These are phyloP conservation scores for Hyposoter didymator DNA, from an alignment of 2,888 invertebrate species.

Conservation along the genomic window DNA sequence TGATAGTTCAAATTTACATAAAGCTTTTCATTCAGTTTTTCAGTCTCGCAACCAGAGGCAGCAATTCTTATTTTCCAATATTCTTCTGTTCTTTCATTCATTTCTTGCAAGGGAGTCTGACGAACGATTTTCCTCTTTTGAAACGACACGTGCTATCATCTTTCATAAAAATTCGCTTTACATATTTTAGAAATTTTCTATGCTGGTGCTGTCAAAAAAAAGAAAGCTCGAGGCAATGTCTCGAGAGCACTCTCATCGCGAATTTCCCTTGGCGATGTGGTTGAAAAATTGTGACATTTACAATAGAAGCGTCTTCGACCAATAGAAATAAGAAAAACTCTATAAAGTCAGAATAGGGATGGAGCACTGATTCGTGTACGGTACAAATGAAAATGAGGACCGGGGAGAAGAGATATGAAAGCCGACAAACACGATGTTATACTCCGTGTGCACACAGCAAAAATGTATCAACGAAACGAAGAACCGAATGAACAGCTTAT, in stretches of 20 bases:
- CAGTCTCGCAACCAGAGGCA: background rate
- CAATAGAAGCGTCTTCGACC: constrained; percentile 33
- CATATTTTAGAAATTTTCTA: background rate
- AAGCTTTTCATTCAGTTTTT: background rate
- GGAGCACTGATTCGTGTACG: background rate
- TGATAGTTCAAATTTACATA: background rate
- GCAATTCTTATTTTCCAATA: background rate
- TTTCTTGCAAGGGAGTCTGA: background rate
- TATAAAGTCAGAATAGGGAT: constrained; percentile 25
- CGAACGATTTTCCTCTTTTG: constrained; percentile 18
- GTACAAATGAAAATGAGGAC: constrained; percentile 51
- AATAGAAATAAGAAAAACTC: constrained; percentile 34
- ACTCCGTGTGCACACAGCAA: constrained; percentile 38
- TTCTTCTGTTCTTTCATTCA: background rate
- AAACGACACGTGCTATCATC: background rate
- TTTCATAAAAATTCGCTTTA: constrained; percentile 9
- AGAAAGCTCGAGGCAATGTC: constrained; percentile 37
- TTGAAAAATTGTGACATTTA: constrained; percentile 33
- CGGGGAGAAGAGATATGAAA: background rate
- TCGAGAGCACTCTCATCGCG: constrained; percentile 38
- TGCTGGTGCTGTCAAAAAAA: constrained; percentile 9
- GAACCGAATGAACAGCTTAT: constrained; percentile 52
- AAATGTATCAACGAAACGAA: constrained; percentile 39
- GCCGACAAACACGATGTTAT: constrained; percentile 36
- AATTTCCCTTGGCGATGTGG: constrained; percentile 22